phyloP scores from a whole-genome alignment of 2,113 vertebrate species.

The Neopipo cinnamomea region DNA sequence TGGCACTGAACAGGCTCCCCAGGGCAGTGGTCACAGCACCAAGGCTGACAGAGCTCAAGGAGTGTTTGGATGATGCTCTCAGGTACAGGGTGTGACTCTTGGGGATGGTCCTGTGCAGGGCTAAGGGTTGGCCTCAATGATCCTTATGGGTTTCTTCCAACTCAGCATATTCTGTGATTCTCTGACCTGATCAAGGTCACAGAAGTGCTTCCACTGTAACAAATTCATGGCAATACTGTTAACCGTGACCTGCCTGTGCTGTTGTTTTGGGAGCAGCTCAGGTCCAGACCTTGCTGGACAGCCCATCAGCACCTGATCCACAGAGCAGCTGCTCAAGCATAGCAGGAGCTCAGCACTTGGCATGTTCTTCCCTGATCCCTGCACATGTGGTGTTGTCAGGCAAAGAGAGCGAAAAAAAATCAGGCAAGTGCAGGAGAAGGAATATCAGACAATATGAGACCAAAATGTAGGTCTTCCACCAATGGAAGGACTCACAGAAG shows the following conservation, averaged over 20 bases:
- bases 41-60: not conserved
- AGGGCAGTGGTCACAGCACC: not conserved
- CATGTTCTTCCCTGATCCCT: not conserved
- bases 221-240: not conserved
- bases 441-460: not conserved
- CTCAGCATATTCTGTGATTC: not conserved
- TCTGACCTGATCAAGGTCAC: not conserved
- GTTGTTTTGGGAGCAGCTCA: not conserved
- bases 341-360: not conserved
- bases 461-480: not conserved
- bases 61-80: not conserved
- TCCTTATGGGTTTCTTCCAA: not conserved
- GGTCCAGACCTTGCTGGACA: not conserved
- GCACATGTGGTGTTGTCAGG: not conserved
- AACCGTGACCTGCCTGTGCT: fast-evolving
- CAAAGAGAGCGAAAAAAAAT: not conserved
- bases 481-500: not conserved
- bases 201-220: fast-evolving
- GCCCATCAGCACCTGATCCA: fast-evolving
- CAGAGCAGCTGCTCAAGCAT: not conserved
- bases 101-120: not conserved
- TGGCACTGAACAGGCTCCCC: not conserved
- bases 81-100: not conserved
- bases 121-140: not conserved
- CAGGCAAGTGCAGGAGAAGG: not conserved